Evolutionary conservation across 2,113 vertebrate species (phyloP).

Genomic region (Irena cyanogastra): DNA sequence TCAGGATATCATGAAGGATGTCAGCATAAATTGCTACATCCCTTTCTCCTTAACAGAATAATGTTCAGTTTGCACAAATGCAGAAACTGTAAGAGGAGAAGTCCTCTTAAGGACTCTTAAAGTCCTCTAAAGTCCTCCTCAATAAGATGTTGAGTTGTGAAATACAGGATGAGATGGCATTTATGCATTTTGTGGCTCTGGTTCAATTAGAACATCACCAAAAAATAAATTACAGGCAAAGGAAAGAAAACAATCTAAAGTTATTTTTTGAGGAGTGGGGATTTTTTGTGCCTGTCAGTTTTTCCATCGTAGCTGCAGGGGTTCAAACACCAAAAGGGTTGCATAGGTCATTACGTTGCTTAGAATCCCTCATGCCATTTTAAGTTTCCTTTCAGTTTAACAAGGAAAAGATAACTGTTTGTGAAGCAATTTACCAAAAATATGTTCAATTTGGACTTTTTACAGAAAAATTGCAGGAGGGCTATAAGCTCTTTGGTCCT

Average conservation of each 20-base stretch:
- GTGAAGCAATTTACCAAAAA: constrained; percentile 7
- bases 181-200: neutral
- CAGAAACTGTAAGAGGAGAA: neutral
- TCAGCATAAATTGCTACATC: neutral
- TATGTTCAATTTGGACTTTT: neutral
- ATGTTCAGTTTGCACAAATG: neutral
- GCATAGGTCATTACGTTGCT: neutral
- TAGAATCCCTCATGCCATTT: neutral
- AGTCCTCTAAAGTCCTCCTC: too few relatives aligned
- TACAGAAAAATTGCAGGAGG: neutral
- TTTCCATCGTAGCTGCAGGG: neutral
- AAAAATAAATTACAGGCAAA: neutral
- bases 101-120: too few relatives aligned
- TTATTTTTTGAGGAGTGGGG: neutral
- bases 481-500: neutral
- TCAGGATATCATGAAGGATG: neutral
- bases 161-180: neutral
- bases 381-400: neutral
- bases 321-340: neutral
- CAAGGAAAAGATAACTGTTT: constrained; percentile 4
- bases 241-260: neutral
- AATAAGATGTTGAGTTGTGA: neutral
- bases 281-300: neutral
- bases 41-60: neutral
- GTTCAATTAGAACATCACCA: neutral